Base-by-base conservation (phyloP, 2,888 invertebrate species). In the Temnothorax unifasciatus region DNA sequence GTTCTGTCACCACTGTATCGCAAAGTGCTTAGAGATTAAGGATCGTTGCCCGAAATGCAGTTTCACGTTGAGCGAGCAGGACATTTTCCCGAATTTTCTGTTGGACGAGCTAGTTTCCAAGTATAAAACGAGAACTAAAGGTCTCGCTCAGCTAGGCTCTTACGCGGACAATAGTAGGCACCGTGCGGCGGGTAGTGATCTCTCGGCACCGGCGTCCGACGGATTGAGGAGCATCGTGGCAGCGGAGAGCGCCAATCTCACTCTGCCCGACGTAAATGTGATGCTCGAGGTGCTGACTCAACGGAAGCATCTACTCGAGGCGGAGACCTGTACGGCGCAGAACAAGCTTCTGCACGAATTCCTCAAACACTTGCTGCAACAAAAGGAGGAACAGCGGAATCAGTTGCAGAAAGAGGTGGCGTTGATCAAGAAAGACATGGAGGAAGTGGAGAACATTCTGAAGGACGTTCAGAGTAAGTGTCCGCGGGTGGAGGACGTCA, bases 11-110 rank as follows among this genome's bases (percentile, higher is more conserved):
- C 96, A 96, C 25, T 99, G 99, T 95, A 97, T 99, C 71, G 95
- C 95, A 29, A 96, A 96, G 89, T 96, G 97, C 3, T 95, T 98
- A 57, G 97, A 97, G 91, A 95, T 95, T 3, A 96, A 95, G 85
- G 96, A 96, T 84, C 96, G 97, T 66, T 99, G 98, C 94, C 98
- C 98, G 1, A 98, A 98, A 94, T 99, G 98, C 94, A 97, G 97
- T 91, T 97, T 96, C 18, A 96, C 96, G 2, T 95, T 98, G 11
- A 96, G 96, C 1, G 96, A 96, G 0, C 96, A 96, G 88, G 98
- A 97, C 89, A 97, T 98, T 84, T 98, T 98, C 93, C 98, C 98
- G 0, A 99, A 99, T 95, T 98, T 98, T 93, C 95, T 98, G 82
- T 95, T 98, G 54, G 98, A 98, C 94, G 98, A 98, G 94, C 95